Base-by-base conservation (phyloP, 2,113 vertebrate genomes). In the Boulengeromyrus knoepffleri region DNA sequence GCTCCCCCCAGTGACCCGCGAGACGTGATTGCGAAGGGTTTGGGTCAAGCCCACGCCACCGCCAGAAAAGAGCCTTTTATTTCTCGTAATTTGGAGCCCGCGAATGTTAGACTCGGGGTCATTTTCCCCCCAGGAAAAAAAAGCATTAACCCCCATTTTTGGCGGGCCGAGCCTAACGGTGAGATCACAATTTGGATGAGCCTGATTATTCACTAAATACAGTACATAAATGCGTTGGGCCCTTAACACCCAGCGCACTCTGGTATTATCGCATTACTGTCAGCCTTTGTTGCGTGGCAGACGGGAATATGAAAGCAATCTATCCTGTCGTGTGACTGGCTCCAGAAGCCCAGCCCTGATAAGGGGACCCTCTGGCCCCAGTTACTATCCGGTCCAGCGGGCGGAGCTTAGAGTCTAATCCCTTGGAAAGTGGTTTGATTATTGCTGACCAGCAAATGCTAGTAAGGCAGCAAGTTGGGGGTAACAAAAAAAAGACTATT, bases 241-340 rank as follows among this genome's bases (percentile, higher is more conserved):
- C 97, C 97, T 97, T 96, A 96, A 96, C 96, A 96, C 96, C 96
- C 97, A 95, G 95, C 96, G 96, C 96, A 96, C 97, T 96, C 94
- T 96, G 96, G 96, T 96, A 96, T 97, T 97, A 97, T 96, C 96
- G 96, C 95, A 96, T 96, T 96, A 97, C 95, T 95, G 96, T 96
- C 96, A 94, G 96, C 96, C 97, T 98, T 98, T 98, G 97, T 98
- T 98, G 97, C 96, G 95, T 96, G 97, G 97, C 96, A 97, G 95
- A 97, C 96, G 97, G 96, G 96, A 96, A 97, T 96, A 97, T 97
- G 97, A 98, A 98, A 98, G 97, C 97, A 98, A 97, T 98, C 97
- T 97, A 96, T 97, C 96, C 97, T 96, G 97, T 97, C 96, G 97
- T 96, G 96, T 96, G 96, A 94, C 97, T 95, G 96, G 96, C 96